A percentile compares a stretch with the other conserved stretches of the same genome.
phyloP scores from a whole-genome alignment of 2,113 vertebrate genomes.

The Tragelaphus scriptus region DNA sequence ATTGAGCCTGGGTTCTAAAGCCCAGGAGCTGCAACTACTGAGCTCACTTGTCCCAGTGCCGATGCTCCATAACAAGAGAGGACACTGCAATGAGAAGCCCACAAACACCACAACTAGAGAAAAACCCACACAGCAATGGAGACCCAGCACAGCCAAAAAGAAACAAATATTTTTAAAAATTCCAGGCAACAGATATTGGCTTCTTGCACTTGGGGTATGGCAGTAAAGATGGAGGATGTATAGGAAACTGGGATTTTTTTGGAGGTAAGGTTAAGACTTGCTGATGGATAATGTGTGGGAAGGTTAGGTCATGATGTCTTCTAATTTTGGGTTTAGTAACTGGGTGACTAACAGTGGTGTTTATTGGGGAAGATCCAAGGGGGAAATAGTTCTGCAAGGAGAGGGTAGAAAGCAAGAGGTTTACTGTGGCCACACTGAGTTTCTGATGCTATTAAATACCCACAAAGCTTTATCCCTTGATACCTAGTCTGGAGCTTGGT shows the following conservation, averaged over 20 bases:
- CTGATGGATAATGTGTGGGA: not conserved
- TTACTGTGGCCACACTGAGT: not conserved
- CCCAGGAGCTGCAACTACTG: not conserved
- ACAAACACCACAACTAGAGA: fast-evolving
- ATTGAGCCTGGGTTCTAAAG: not conserved
- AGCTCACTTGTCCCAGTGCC: not conserved
- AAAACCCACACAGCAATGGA: not conserved
- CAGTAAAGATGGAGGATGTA: not conserved
- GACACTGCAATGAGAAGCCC: not conserved
- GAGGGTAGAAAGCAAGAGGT: not conserved
- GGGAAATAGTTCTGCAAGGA: not conserved
- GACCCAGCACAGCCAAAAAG: not conserved
- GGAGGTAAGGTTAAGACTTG: not conserved
- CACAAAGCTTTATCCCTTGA: not conserved
- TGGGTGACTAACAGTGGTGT: not conserved
- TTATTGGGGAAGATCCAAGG: not conserved
- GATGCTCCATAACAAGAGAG: not conserved
- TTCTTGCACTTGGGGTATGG: not conserved
- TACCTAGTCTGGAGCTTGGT: not conserved
- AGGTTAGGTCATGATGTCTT: not conserved
- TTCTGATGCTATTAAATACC: not conserved
- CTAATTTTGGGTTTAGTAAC: not conserved
- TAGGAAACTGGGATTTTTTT: not conserved
- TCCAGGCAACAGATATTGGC: not conserved
- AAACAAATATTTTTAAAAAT: not conserved